phyloP scores from a whole-genome alignment of 1,140 invertebrate species.

The Psix sp. region DNA sequence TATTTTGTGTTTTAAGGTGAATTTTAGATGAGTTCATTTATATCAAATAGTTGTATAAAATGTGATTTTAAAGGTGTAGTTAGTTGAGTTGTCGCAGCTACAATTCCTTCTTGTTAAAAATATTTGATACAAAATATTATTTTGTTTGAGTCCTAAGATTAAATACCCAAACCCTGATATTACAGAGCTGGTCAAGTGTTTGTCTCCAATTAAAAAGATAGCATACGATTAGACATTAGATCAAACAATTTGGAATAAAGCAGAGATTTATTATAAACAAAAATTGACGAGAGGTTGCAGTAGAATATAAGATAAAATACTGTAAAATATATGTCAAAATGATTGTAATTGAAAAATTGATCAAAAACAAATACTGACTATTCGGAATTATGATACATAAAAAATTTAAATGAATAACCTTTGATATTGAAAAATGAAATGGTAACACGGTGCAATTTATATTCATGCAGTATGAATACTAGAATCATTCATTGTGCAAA shows the following conservation, averaged over 20 bases:
- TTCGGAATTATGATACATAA: not conserved
- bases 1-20: constrained; percentile 17
- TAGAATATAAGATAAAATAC: too few relatives aligned
- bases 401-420: not conserved
- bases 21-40: constrained; percentile 27
- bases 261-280: too few relatives aligned
- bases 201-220: too few relatives aligned
- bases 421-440: constrained; percentile 1
- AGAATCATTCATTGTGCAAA: constrained; percentile 17
- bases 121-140: constrained; percentile 31
- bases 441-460: too few relatives aligned
- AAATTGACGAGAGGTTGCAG: too few relatives aligned
- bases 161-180: constrained; percentile 36
- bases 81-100: too few relatives aligned
- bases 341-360: too few relatives aligned
- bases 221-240: too few relatives aligned
- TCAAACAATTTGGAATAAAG: too few relatives aligned
- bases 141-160: constrained; percentile 9
- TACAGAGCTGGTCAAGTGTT: not conserved
- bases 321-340: too few relatives aligned
- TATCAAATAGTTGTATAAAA: constrained; percentile 32
- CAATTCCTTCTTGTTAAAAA: constrained; percentile 22
- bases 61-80: constrained; percentile 12
- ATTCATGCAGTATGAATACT: constrained; percentile 17
- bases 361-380: not conserved